Evolutionary conservation across 1,140 invertebrate genomes (phyloP), one percentile per base, ranked within the genome.

Genomic region (Platorchestia sp.): DNA sequence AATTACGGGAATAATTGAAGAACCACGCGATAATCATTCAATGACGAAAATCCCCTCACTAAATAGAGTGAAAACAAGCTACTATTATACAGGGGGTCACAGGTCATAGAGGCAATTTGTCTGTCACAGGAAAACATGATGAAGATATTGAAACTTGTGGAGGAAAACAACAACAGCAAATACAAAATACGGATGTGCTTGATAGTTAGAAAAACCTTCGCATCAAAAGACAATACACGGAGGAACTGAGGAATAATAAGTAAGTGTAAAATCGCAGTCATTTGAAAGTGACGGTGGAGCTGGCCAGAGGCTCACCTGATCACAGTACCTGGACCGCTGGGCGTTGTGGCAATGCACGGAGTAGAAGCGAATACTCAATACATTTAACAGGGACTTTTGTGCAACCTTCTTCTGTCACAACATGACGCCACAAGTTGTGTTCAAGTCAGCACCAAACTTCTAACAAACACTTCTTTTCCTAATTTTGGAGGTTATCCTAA

Each of bases 291-390:
- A 19, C 59, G 14, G 59, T 75, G 3, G 59, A 22, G 59, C 59
- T 36, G 59, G n/a, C n/a, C n/a, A n/a, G n/a, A n/a, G n/a, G 87
- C 91, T 93, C 91, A 93, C 91, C 91, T 93, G 91, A 44, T 93
- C 45, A 44, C 91, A 45, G 44, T 93, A 93, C 45, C 91, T 93
- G 91, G 91, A 93, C 43, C 91, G 91, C 91, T 93, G 45, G 43
- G 0, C 87, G 43, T 89, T 14, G 41, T 89, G 42, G 86, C 86
- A 89, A 89, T 42, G 43, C 36, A 89, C 42, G 43, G 6, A 89
- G 87, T 89, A 89, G 43, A 89, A 44, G 87, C 41, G 41, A 44
- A 89, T 42, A 75, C 59, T 75, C 59, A 75, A 75, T 22, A 3
- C 10, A 22, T 22, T 75, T 75, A 3, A 14, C 3, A 22, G 36